phyloP scores from a whole-genome alignment of 2,888 invertebrate genomes.

The Brenthis hecate region DNA sequence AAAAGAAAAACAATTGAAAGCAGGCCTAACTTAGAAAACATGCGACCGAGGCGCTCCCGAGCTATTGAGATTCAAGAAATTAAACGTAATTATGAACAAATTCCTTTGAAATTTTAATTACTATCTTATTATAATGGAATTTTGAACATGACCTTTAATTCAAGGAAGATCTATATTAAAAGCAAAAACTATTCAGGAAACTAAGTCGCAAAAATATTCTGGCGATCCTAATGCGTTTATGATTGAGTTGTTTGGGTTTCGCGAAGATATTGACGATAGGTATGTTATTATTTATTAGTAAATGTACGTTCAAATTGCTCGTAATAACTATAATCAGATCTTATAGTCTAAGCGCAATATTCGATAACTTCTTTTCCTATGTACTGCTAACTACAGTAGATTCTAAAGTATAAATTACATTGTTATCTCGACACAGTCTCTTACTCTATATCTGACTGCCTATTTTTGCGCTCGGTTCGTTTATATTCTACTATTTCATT shows the following conservation, averaged over 20 bases:
- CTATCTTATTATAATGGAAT: neutral
- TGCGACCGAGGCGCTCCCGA: conserved; percentile 4
- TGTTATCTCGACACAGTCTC: too few relatives aligned
- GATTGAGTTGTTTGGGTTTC: conserved; percentile 82
- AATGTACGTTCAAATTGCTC: too few relatives aligned
- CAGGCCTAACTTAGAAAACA: conserved; percentile 10
- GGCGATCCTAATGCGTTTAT: conserved; percentile 83
- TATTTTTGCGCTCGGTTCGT: too few relatives aligned
- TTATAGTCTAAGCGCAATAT: too few relatives aligned
- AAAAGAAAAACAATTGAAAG: conserved; percentile 4
- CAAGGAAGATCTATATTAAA: conserved; percentile 44
- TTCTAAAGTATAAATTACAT: too few relatives aligned
- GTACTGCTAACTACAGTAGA: too few relatives aligned
- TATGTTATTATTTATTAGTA: conserved; percentile 35
- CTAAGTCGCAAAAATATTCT: conserved; percentile 42
- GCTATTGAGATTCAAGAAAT: conserved; percentile 4
- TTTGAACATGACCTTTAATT: conserved; percentile 23
- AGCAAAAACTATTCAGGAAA: conserved; percentile 35
- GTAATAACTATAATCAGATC: too few relatives aligned
- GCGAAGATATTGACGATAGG: conserved; percentile 78
- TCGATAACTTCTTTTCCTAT: too few relatives aligned
- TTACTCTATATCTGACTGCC: too few relatives aligned
- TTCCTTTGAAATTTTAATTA: neutral
- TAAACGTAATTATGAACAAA: conserved; percentile 17
- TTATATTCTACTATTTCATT: neutral